These are phyloP conservation scores for Aphyosemion australe DNA, from an alignment of 2,113 vertebrate species.

Conservation along the genomic window DNA sequence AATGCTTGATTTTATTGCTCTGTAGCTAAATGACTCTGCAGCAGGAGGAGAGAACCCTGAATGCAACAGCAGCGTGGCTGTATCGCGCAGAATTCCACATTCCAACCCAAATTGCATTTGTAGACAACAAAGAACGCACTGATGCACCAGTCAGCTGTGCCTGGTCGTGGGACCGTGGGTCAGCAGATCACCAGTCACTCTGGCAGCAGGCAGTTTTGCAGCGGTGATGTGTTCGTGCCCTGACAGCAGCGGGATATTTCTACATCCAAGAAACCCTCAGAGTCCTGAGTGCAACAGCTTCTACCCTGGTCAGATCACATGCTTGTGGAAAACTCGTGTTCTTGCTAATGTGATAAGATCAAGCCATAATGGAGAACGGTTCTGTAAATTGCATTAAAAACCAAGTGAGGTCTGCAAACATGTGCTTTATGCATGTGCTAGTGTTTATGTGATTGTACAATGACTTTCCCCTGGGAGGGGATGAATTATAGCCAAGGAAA, in stretches of 20 bases:
- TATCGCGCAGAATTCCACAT: slow-evolving; percentile 49
- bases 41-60: slow-evolving; percentile 21
- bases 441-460: slow-evolving; percentile 55
- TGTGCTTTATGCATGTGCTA: slow-evolving; percentile 44
- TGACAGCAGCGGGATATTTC: slow-evolving; percentile 12
- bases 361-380: slow-evolving; percentile 32
- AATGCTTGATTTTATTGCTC: slow-evolving; percentile 43
- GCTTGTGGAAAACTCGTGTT: slow-evolving; percentile 43
- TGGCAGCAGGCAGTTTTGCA: slow-evolving; percentile 30
- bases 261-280: slow-evolving; percentile 22
- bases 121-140: slow-evolving; percentile 59
- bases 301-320: slow-evolving; percentile 39
- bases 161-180: slow-evolving; percentile 37
- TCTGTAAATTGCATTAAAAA: slow-evolving; percentile 60
- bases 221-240: slow-evolving; percentile 20
- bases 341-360: slow-evolving; percentile 63
- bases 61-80: slow-evolving; percentile 27
- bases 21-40: slow-evolving; percentile 34
- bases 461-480: slow-evolving; percentile 51
- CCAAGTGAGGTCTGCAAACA: slow-evolving; percentile 29
- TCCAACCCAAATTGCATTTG: slow-evolving; percentile 70
- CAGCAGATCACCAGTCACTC: slow-evolving; percentile 55
- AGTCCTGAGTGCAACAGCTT: slow-evolving; percentile 21
- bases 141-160: slow-evolving; percentile 51
- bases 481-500: slow-evolving; percentile 55